A percentile compares a stretch with the other conserved stretches of the same genome.
Evolutionary conservation across 2,797 vertebrate species (phyloP).

Genomic region (Pogonophryne albipinna): DNA sequence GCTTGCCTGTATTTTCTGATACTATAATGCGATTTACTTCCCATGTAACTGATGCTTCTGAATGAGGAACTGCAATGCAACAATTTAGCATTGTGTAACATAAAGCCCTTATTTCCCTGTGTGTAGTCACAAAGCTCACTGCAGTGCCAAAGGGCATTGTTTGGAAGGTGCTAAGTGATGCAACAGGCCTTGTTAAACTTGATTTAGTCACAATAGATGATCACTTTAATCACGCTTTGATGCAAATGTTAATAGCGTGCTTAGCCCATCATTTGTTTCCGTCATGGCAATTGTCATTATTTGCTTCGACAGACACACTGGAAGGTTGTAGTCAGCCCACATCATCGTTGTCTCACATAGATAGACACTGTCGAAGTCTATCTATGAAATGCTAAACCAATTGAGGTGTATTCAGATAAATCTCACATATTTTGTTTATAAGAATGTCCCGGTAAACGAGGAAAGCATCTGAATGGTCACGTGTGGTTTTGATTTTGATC

Average conservation of each 20-base stretch:
- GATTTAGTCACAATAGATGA: slow-evolving; percentile 86
- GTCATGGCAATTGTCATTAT: slow-evolving; percentile 85
- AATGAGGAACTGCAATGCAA: slow-evolving; percentile 32
- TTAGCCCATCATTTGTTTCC: slow-evolving; percentile 86
- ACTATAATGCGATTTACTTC: slow-evolving; percentile 18
- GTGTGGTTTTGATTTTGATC: slow-evolving; percentile 52
- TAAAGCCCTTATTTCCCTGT: slow-evolving; percentile 61
- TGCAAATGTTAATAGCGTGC: slow-evolving; percentile 87
- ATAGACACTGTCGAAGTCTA: slow-evolving; percentile 39
- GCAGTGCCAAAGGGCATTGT: slow-evolving; percentile 77
- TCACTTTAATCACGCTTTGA: slow-evolving; percentile 87
- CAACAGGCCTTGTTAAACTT: slow-evolving; percentile 86
- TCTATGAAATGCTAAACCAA: slow-evolving; percentile 1
- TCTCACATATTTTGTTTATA: neutral
- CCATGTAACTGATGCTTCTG: slow-evolving; percentile 17
- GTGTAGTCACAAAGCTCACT: slow-evolving; percentile 59
- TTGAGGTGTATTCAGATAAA: slow-evolving; percentile 1
- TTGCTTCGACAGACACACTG: slow-evolving; percentile 68
- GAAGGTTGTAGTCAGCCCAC: slow-evolving; percentile 73
- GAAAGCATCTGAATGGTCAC: slow-evolving; percentile 13
- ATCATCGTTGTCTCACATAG: slow-evolving; percentile 62
- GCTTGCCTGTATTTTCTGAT: neutral
- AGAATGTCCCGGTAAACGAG: neutral
- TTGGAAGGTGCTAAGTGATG: slow-evolving; percentile 81
- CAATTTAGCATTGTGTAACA: slow-evolving; percentile 38